phyloP scores from a whole-genome alignment of 2,113 vertebrate genomes.

The Megaleporinus macrocephalus region DNA sequence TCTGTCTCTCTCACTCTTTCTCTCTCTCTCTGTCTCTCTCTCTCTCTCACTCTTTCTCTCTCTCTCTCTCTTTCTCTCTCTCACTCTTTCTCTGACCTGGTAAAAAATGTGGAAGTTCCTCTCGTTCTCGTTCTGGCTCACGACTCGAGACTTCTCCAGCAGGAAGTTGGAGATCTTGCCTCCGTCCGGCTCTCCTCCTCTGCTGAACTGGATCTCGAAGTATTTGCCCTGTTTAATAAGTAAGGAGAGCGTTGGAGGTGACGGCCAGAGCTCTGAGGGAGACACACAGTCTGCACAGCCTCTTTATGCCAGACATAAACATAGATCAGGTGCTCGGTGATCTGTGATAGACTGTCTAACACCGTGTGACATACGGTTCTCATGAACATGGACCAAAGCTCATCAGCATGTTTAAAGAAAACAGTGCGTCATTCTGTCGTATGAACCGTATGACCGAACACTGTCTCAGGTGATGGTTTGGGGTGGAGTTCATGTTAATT shows the following conservation, averaged over 20 bases:
- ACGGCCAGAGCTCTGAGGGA: background rate
- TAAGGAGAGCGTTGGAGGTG: background rate
- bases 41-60: background rate
- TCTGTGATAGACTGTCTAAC: no score
- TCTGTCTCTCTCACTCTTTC: no score
- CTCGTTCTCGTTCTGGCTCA: conserved; percentile 93
- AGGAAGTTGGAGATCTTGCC: conserved; percentile 98
- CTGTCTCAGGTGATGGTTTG: no score
- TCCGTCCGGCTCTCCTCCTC: conserved; percentile 92
- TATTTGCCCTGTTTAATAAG: conserved; percentile 88
- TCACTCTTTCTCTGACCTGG: conserved; percentile 80
- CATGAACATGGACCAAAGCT: no score
- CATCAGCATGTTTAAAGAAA: no score
- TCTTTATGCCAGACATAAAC: background rate
- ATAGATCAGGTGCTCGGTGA: no score
- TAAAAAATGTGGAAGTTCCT: conserved; percentile 98
- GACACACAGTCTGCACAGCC: background rate
- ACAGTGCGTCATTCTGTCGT: no score
- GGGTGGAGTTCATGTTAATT: no score
- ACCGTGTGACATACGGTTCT: no score
- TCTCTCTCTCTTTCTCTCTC: background rate
- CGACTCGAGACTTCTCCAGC: conserved; percentile 95
- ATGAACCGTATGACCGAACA: no score
- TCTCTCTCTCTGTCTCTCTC: no score
- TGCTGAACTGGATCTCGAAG: conserved; percentile 98